These are phyloP conservation scores for Lordiphosa fenestrarum DNA, from an alignment of 2,888 invertebrate genomes.

Conservation along the genomic window DNA sequence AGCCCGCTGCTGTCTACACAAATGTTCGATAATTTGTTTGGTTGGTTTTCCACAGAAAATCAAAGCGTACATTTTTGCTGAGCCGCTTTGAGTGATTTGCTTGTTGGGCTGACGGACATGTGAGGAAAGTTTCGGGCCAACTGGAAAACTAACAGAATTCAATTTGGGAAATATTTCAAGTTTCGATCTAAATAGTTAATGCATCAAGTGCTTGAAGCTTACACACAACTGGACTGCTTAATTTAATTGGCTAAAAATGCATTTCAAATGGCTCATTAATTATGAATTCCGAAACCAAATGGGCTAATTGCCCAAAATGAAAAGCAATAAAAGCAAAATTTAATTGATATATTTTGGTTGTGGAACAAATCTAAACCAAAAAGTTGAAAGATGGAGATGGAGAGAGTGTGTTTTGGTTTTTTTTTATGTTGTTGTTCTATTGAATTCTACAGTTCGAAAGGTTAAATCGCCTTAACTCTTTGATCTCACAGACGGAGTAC, in stretches of 20 bases:
- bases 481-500: too few relatives aligned
- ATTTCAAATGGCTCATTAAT: constrained; percentile 10
- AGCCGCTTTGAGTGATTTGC: constrained; percentile 54
- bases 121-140: neutral
- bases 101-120: constrained; percentile 36
- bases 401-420: too few relatives aligned
- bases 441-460: too few relatives aligned
- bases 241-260: constrained; percentile 48
- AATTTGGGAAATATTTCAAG: neutral
- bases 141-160: neutral
- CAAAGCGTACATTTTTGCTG: constrained; percentile 26
- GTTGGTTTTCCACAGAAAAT: constrained; percentile 29
- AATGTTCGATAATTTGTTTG: constrained; percentile 42
- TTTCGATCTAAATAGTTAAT: constrained; percentile 4
- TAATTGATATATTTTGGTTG: constrained; percentile 1
- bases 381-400: too few relatives aligned
- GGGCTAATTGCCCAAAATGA: constrained; percentile 3
- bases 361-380: neutral
- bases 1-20: neutral
- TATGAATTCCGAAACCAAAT: constrained; percentile 1
- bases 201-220: constrained; percentile 1
- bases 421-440: too few relatives aligned
- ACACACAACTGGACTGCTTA: constrained; percentile 21
- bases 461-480: too few relatives aligned
- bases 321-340: constrained; percentile 6